Conservation (phyloP, 2,113 vertebrate genomes). For the Nannobrachium achirus region DNA sequence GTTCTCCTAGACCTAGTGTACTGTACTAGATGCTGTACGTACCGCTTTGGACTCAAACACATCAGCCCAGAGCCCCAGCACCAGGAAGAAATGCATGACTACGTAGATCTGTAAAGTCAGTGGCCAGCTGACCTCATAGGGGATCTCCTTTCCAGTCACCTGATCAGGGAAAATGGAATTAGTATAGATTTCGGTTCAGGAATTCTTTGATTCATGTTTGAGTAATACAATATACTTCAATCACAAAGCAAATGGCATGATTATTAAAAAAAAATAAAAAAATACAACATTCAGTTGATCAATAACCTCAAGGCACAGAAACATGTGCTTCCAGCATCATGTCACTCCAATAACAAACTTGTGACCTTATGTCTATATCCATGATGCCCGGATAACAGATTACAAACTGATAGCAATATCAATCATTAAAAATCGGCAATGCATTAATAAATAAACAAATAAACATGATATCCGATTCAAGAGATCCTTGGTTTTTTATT, state of each 20-base stretch:
- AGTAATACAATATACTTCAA: not conserved
- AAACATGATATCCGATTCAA: no score
- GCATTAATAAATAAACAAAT: no score
- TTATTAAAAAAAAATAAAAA: not conserved
- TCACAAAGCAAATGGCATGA: not conserved
- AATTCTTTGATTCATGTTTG: no score
- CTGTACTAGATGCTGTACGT: slow-evolving; percentile 58
- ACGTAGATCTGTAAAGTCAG: slow-evolving; percentile 77
- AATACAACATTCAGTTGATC: not conserved
- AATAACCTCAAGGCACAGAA: not conserved
- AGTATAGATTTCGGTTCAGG: no score
- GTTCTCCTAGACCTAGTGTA: no score
- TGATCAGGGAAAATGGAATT: slow-evolving; percentile 60
- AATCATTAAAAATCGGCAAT: no score
- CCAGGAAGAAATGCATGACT: slow-evolving; percentile 82
- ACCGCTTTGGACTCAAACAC: slow-evolving; percentile 82
- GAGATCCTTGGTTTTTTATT: slow-evolving; percentile 17
- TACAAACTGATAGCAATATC: no score
- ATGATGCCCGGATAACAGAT: no score
- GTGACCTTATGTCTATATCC: no score
- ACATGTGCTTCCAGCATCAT: not conserved
- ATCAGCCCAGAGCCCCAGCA: slow-evolving; percentile 81
- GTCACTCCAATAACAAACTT: not conserved
- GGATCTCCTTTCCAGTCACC: slow-evolving; percentile 87
- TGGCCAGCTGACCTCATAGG: slow-evolving; percentile 76